These are phyloP conservation scores for Tiphia femorata DNA, from an alignment of 2,888 invertebrate genomes.

Conservation along the genomic window DNA sequence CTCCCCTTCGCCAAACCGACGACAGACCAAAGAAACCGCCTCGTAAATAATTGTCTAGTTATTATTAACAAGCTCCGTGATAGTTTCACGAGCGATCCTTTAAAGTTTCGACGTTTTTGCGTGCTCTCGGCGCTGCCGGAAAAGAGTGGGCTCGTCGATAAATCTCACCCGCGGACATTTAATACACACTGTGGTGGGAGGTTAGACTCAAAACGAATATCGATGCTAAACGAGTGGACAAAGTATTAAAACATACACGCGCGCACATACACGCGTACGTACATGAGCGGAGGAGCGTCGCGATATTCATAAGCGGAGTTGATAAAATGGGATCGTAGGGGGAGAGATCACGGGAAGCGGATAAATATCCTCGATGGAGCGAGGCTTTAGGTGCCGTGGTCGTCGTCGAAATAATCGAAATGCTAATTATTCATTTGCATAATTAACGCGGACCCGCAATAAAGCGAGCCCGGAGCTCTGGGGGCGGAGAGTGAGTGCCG, in stretches of 20 bases:
- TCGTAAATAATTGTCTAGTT: constrained; percentile 30
- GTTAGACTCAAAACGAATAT: too few relatives aligned
- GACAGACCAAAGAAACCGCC: constrained; percentile 12
- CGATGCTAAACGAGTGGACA: too few relatives aligned
- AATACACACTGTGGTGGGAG: not conserved
- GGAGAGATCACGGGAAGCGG: constrained; percentile 5
- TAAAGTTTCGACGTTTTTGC: too few relatives aligned
- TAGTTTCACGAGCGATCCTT: constrained; percentile 27
- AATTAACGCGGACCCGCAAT: constrained; percentile 61
- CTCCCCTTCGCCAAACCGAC: constrained; percentile 1
- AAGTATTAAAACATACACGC: too few relatives aligned
- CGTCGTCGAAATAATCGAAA: constrained; percentile 61
- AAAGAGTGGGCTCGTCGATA: too few relatives aligned
- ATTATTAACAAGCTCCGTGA: constrained; percentile 34
- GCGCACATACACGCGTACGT: too few relatives aligned
- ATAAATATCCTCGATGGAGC: constrained; percentile 24
- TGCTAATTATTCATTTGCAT: constrained; percentile 65
- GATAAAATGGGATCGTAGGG: not conserved
- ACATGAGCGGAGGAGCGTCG: too few relatives aligned
- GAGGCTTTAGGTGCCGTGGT: constrained; percentile 17
- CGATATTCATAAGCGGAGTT: too few relatives aligned
- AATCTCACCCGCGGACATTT: too few relatives aligned
- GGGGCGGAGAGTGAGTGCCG: too few relatives aligned
- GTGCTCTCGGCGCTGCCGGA: too few relatives aligned
- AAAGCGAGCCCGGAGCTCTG: constrained; percentile 46